These are phyloP conservation scores for Siderastrea siderea DNA, from an alignment of 92 coral and sea anemone genomes.

Conservation along the genomic window DNA sequence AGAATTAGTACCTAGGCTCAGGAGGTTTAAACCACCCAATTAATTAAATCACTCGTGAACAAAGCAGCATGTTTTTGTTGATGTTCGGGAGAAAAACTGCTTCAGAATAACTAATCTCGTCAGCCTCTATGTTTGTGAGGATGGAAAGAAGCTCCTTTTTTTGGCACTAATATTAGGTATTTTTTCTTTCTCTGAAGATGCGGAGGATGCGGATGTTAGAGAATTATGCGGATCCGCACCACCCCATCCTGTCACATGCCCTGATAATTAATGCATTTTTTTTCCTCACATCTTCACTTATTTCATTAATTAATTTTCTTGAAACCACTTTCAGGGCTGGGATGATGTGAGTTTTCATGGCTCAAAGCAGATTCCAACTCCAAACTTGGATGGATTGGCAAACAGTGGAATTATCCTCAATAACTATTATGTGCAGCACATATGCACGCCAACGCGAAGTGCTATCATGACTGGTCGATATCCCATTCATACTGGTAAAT, in stretches of 20 bases:
- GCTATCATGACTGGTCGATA: constrained; percentile 87
- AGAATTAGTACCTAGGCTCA: no score
- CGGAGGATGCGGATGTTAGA: no score
- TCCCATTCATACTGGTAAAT: constrained; percentile 88
- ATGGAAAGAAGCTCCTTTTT: background rate
- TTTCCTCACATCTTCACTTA: no score
- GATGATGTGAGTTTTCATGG: constrained; percentile 89
- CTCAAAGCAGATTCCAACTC: constrained; percentile 87
- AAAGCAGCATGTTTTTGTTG: no score
- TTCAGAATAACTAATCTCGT: no score
- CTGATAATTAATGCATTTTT: background rate
- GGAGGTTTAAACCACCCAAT: no score
- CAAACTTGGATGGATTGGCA: constrained; percentile 83
- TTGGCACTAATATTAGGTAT: no score
- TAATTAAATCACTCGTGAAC: no score
- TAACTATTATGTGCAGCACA: constrained; percentile 83
- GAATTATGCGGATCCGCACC: no score
- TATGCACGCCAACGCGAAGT: constrained; percentile 87
- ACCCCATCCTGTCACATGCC: no score
- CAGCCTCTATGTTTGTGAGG: no score
- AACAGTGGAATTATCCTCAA: constrained; percentile 84
- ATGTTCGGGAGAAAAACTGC: no score
- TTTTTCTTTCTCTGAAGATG: background rate
- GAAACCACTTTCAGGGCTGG: constrained; percentile 60
- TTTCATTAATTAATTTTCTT: background rate